A percentile compares a stretch with the other conserved stretches of the same genome.
Evolutionary conservation across 2,797 vertebrate genomes (phyloP).

Genomic region (Hyperoplus immaculatus): DNA sequence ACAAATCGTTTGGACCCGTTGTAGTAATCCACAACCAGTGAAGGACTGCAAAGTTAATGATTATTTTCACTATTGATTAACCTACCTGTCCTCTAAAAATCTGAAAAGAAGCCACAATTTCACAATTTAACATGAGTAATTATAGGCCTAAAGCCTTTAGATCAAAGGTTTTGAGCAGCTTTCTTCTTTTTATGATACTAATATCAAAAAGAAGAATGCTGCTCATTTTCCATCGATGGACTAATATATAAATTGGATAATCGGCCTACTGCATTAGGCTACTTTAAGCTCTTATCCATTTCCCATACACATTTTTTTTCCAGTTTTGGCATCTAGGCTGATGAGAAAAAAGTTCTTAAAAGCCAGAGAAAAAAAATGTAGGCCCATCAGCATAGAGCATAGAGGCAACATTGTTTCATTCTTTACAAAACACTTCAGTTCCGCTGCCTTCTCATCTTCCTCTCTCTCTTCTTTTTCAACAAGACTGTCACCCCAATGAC

Average conservation of each 20-base stretch:
- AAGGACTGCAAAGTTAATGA: background rate
- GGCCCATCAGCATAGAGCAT: too few relatives aligned
- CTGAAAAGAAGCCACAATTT: background rate
- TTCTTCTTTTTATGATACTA: too few relatives aligned
- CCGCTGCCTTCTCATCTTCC: background rate
- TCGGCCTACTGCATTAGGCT: too few relatives aligned
- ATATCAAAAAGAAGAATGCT: too few relatives aligned
- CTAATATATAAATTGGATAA: background rate
- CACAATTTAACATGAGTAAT: background rate
- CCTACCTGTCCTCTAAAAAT: background rate
- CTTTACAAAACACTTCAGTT: background rate
- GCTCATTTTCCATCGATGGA: too few relatives aligned
- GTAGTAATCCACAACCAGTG: background rate
- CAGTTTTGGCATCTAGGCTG: background rate
- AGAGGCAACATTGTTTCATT: background rate
- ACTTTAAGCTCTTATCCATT: background rate
- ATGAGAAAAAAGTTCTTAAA: too few relatives aligned
- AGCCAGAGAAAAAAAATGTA: too few relatives aligned
- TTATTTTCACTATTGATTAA: background rate
- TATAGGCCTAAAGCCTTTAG: too few relatives aligned
- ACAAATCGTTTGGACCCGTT: too few relatives aligned
- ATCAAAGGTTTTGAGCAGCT: too few relatives aligned
- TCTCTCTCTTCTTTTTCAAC: background rate
- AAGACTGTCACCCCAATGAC: slow-evolving; percentile 34
- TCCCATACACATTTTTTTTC: background rate